Percentiles rank a stretch among this genome's conserved stretches.
Conservation (phyloP, 2,797 vertebrate genomes). For the Neomorphus geoffroyi region DNA sequence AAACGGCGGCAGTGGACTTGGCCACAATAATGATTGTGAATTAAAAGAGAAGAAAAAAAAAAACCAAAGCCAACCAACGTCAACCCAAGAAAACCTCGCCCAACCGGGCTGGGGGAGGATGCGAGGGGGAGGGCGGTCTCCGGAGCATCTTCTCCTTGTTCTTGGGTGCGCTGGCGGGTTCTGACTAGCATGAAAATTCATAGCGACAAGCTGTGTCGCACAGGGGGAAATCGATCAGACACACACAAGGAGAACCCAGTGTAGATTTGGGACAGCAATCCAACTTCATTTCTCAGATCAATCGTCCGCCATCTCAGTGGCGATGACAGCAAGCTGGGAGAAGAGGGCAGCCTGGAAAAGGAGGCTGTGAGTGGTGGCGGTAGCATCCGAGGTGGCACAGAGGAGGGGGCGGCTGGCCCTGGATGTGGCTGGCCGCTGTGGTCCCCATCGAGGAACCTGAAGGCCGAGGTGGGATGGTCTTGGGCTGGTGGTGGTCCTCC, state of each 20-base stretch:
- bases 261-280: constrained; percentile 98
- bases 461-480: neutral
- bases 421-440: neutral
- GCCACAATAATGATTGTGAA: neutral
- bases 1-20: accelerated
- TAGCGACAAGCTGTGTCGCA: constrained; percentile 96
- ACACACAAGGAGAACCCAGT: constrained; percentile 93
- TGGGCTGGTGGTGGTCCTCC: neutral
- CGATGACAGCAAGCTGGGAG: constrained; percentile 88
- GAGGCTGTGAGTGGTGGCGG: constrained; percentile 45
- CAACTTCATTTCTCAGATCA: constrained; percentile 98
- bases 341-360: constrained; percentile 79
- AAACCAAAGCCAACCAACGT: neutral
- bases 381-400: neutral
- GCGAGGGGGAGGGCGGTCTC: constrained; percentile 50
- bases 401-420: neutral
- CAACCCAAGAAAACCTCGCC: constrained; percentile 47
- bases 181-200: constrained; percentile 91
- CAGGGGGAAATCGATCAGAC: constrained; percentile 98
- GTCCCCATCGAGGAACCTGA: neutral
- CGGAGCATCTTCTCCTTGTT: constrained; percentile 71
- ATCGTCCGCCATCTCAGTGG: constrained; percentile 86
- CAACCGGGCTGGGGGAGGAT: neutral
- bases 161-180: constrained; percentile 83
- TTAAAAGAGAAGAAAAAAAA: neutral